Percentiles rank a stretch among this genome's conserved stretches.
Evolutionary conservation across 2,113 vertebrate genomes (phyloP).

Genomic region (Vimba vimba): DNA sequence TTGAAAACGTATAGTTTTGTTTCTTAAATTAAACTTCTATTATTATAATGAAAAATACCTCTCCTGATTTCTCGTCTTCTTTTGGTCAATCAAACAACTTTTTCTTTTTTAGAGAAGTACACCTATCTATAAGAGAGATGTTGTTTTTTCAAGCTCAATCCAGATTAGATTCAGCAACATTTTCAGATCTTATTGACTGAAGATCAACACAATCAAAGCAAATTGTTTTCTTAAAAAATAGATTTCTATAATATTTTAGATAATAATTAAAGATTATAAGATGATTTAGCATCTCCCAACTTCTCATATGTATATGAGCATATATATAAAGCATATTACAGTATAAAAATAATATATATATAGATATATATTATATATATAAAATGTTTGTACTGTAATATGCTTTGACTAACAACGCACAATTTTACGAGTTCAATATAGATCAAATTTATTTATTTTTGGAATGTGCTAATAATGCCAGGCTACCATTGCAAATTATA

Average conservation of each 20-base stretch:
- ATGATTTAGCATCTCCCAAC: too few relatives aligned
- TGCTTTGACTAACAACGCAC: not conserved
- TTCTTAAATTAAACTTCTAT: slow-evolving; percentile 77
- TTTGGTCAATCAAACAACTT: not conserved
- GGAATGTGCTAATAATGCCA: not conserved
- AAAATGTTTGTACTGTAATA: too few relatives aligned
- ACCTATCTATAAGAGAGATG: not conserved
- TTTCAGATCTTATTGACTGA: too few relatives aligned
- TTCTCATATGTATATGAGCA: too few relatives aligned
- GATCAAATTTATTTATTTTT: not conserved
- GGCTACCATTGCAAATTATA: not conserved
- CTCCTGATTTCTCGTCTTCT: slow-evolving; percentile 22
- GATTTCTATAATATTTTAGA: too few relatives aligned
- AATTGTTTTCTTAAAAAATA: too few relatives aligned
- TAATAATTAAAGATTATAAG: too few relatives aligned
- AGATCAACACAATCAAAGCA: too few relatives aligned
- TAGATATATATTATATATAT: too few relatives aligned
- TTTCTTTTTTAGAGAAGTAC: not conserved
- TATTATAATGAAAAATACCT: slow-evolving; percentile 48
- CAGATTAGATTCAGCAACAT: not conserved
- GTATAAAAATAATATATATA: too few relatives aligned
- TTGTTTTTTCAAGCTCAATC: not conserved
- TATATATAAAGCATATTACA: too few relatives aligned
- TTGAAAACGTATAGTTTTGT: slow-evolving; percentile 62
- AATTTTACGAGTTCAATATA: not conserved